Conservation (phyloP, 2,797 vertebrate genomes). For the Heterohyrax brucei region DNA sequence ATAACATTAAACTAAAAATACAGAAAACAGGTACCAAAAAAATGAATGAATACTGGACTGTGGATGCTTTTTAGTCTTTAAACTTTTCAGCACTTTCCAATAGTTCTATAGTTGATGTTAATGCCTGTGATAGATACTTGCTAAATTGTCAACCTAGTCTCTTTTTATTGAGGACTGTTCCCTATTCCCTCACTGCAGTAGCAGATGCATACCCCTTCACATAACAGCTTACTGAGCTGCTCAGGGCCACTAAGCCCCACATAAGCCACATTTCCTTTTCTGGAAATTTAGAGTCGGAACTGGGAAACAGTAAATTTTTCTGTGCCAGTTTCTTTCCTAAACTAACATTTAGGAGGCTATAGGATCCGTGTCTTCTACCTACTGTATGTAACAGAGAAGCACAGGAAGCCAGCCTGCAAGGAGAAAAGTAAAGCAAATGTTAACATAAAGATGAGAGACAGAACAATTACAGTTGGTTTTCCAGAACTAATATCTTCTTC, state of each 20-base stretch:
- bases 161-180: neutral
- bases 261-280: slow-evolving; percentile 4
- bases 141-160: slow-evolving; percentile 24
- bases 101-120: slow-evolving; percentile 63
- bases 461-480: slow-evolving; percentile 34
- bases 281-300: slow-evolving; percentile 41
- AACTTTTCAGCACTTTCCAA: slow-evolving; percentile 59
- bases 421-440: slow-evolving; percentile 53
- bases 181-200: neutral
- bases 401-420: slow-evolving; percentile 29
- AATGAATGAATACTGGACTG: slow-evolving; percentile 12
- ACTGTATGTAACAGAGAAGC: slow-evolving; percentile 19
- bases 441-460: neutral
- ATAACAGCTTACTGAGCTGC: neutral
- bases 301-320: slow-evolving; percentile 50
- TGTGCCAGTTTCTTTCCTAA: neutral
- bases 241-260: slow-evolving; percentile 12
- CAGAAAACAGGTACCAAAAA: slow-evolving; percentile 56
- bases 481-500: slow-evolving; percentile 15
- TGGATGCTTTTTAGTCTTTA: slow-evolving; percentile 18
- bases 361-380: slow-evolving; percentile 21
- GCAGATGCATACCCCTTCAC: neutral
- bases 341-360: neutral
- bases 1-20: slow-evolving; percentile 59
- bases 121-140: neutral